phyloP scores from a whole-genome alignment of 92 coral and sea anemone genomes.

The Scolanthus callimorphus region DNA sequence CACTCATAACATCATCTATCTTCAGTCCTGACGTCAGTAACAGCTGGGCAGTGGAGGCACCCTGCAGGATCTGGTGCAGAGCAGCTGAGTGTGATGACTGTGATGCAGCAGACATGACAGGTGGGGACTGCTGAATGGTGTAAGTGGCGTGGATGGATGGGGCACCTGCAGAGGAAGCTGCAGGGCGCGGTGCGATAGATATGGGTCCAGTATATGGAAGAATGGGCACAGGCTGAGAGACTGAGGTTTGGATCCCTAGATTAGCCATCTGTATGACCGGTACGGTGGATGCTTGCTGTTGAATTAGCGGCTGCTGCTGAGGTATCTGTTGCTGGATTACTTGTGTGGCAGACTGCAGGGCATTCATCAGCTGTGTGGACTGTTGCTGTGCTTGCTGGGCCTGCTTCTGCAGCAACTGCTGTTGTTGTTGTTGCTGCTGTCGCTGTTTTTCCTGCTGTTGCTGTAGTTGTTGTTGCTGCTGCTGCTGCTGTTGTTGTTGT shows the following conservation, averaged over 20 bases:
- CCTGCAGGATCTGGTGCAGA: constrained; percentile 21
- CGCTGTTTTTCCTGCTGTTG: constrained; percentile 19
- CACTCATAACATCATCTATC: too few relatives aligned
- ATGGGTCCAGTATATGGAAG: constrained; percentile 14
- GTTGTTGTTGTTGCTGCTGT: constrained; percentile 38
- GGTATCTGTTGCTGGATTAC: too few relatives aligned
- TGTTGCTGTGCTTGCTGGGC: constrained; percentile 29
- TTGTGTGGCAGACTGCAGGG: too few relatives aligned
- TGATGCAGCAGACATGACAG: neutral
- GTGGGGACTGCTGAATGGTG: constrained; percentile 1
- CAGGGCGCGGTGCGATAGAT: constrained; percentile 23
- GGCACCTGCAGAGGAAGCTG: neutral
- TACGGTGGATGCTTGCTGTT: neutral
- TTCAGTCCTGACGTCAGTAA: constrained; percentile 4
- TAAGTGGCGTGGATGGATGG: neutral
- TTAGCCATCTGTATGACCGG: neutral
- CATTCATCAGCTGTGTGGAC: constrained; percentile 17
- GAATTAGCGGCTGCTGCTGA: constrained; percentile 6
- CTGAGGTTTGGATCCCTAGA: neutral
- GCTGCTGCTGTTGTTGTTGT: constrained; percentile 13
- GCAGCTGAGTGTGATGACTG: constrained; percentile 4
- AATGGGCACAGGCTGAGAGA: neutral
- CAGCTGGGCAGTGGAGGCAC: neutral
- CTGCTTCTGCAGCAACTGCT: constrained; percentile 36
- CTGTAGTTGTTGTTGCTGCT: constrained; percentile 27